Conservation (phyloP, 2,113 vertebrate genomes). For the Semnornis frantzii region DNA sequence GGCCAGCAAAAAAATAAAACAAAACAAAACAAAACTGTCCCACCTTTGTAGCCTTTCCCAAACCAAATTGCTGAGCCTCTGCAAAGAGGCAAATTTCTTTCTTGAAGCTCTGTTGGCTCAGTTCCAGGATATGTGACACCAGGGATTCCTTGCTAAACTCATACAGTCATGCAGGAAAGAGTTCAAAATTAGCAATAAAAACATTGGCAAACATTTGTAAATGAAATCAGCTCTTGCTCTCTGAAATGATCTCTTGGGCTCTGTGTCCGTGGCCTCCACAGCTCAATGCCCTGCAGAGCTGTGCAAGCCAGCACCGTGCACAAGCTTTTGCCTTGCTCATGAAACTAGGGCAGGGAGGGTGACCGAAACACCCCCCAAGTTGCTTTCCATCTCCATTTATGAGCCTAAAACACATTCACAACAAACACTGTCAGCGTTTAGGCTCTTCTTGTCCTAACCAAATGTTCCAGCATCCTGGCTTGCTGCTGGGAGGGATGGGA, state of each 20-base stretch:
- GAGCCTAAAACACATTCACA: not conserved
- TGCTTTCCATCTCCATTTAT: slow-evolving; percentile 2
- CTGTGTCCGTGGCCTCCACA: not conserved
- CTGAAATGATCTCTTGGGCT: not conserved
- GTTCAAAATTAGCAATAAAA: not conserved
- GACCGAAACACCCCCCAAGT: not conserved
- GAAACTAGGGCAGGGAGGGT: not conserved
- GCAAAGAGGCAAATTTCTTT: not conserved
- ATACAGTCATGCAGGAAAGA: not conserved
- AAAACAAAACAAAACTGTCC: not conserved
- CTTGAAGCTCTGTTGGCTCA: not conserved
- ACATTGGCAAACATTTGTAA: not conserved
- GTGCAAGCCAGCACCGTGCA: not conserved
- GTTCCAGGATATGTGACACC: not conserved
- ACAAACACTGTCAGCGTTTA: not conserved
- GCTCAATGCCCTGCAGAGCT: not conserved
- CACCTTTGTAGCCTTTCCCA: not conserved
- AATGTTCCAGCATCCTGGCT: not conserved
- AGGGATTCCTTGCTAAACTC: not conserved
- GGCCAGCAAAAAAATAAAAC: not conserved
- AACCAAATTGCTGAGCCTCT: not conserved
- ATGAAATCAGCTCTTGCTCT: not conserved
- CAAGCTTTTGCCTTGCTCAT: not conserved
- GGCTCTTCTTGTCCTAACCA: not conserved
- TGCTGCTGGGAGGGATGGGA: not conserved